Percentiles rank a stretch among this genome's conserved stretches.
Evolutionary conservation across 1,140 invertebrate genomes (phyloP).

Genomic region (Drosophila sucinea): DNA sequence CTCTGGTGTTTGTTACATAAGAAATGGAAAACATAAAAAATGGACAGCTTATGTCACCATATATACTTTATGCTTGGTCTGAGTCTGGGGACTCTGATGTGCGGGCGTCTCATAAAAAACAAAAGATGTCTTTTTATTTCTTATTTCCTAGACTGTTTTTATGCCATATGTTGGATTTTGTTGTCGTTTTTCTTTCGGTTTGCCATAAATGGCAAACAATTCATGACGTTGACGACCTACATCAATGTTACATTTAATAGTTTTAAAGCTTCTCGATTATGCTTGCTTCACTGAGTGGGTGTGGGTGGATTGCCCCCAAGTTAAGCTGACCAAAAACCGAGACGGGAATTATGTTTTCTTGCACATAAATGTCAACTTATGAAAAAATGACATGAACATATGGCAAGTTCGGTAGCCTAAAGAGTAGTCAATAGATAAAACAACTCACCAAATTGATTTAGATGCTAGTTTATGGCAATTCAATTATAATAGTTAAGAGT

Average conservation of each 20-base stretch:
- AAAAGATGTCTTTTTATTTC: slow-evolving; percentile 47
- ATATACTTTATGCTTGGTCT: slow-evolving; percentile 9
- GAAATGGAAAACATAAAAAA: slow-evolving; percentile 24
- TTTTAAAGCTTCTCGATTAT: slow-evolving; percentile 43
- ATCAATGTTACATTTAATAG: slow-evolving; percentile 52
- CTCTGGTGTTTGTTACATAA: slow-evolving; percentile 21
- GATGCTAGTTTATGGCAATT: slow-evolving; percentile 1
- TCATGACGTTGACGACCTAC: slow-evolving; percentile 60
- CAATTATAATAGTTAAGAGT: neutral
- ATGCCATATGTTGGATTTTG: slow-evolving; percentile 39
- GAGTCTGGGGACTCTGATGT: slow-evolving; percentile 20
- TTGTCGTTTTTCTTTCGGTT: neutral
- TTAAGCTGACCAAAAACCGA: slow-evolving; percentile 8
- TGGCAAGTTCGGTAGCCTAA: slow-evolving; percentile 3
- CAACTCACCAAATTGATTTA: slow-evolving; percentile 1
- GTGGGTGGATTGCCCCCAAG: slow-evolving; percentile 32
- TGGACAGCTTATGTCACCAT: slow-evolving; percentile 55
- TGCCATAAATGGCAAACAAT: slow-evolving; percentile 55
- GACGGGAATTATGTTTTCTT: slow-evolving; percentile 3
- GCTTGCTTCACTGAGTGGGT: neutral
- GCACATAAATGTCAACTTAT: slow-evolving; percentile 13
- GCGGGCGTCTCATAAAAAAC: slow-evolving; percentile 50
- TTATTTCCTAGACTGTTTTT: slow-evolving; percentile 16
- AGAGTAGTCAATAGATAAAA: neutral
- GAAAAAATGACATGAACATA: slow-evolving; percentile 10